Evolutionary conservation across 2,888 invertebrate species (phyloP).

Genomic region (Synanthedon formicaeformis): DNA sequence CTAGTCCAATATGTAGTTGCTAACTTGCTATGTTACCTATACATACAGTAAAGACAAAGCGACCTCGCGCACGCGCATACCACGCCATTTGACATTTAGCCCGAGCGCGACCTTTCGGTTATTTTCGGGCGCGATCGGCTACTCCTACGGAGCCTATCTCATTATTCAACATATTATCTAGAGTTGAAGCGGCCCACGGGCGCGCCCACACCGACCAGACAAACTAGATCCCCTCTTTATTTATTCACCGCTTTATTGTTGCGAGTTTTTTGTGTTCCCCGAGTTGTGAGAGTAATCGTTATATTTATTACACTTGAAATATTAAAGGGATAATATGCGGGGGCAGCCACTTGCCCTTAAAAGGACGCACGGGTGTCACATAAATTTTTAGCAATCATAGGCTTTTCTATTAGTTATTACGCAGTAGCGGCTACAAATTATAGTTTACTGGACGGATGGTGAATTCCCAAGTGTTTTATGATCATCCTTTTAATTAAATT

Average conservation of each 20-base stretch:
- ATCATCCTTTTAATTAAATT: too few species aligned
- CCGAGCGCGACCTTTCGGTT: slow-evolving; percentile 53
- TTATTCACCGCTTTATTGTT: slow-evolving; percentile 33
- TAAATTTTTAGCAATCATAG: background rate
- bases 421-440: background rate
- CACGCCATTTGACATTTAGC: slow-evolving; percentile 55
- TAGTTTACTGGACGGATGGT: too few species aligned
- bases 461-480: too few species aligned
- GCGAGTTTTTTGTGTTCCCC: background rate
- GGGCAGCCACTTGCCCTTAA: background rate
- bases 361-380: background rate
- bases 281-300: slow-evolving; percentile 17
- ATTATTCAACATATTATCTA: slow-evolving; percentile 5
- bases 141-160: slow-evolving; percentile 35
- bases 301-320: slow-evolving; percentile 13
- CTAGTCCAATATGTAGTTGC: too few species aligned
- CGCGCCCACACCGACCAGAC: slow-evolving; percentile 39
- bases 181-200: slow-evolving; percentile 24
- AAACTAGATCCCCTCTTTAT: slow-evolving; percentile 53
- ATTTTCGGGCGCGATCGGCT: slow-evolving; percentile 42
- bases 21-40: too few species aligned
- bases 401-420: background rate
- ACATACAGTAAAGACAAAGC: slow-evolving; percentile 21
- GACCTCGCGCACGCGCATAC: slow-evolving; percentile 31
- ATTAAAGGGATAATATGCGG: background rate